A percentile compares a stretch with the other conserved stretches of the same genome.
phyloP scores from a whole-genome alignment of 2,888 invertebrate genomes.

The Oscheius myriophilus region DNA sequence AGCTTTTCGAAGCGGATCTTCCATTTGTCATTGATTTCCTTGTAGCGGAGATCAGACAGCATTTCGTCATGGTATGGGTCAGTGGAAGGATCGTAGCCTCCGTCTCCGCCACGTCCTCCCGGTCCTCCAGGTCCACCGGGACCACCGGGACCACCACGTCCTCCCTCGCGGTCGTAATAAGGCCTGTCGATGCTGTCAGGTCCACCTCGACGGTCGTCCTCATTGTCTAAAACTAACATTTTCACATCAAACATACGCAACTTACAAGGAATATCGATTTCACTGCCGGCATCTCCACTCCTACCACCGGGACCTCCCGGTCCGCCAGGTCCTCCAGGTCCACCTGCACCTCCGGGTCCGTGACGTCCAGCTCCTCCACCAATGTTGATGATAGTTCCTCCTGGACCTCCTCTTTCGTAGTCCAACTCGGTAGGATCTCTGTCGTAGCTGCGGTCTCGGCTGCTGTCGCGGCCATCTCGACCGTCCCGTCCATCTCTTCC shows the following conservation, averaged over 20 bases:
- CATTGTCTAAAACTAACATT: slow-evolving; percentile 9
- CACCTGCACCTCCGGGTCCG: slow-evolving; percentile 3
- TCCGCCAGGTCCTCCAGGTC: slow-evolving; percentile 19
- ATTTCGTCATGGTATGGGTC: slow-evolving; percentile 62
- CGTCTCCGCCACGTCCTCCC: slow-evolving; percentile 27
- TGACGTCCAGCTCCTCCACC: background rate
- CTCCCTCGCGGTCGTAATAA: too few relatives aligned
- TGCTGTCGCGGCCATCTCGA: slow-evolving; percentile 29
- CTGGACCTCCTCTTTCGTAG: slow-evolving; percentile 13
- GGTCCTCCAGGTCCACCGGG: slow-evolving; percentile 4
- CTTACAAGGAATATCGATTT: slow-evolving; percentile 39
- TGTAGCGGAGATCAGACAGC: slow-evolving; percentile 44
- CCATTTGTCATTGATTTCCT: slow-evolving; percentile 68
- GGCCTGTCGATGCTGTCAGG: too few relatives aligned
- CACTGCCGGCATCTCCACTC: slow-evolving; percentile 24
- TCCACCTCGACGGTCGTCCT: slow-evolving; percentile 24
- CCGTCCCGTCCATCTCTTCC: slow-evolving; percentile 47
- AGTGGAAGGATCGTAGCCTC: slow-evolving; percentile 25
- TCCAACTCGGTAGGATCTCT: too few relatives aligned
- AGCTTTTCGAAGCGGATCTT: slow-evolving; percentile 64
- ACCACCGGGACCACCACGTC: slow-evolving; percentile 3
- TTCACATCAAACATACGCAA: slow-evolving; percentile 28
- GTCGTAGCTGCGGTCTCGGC: too few relatives aligned
- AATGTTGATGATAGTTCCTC: slow-evolving; percentile 10
- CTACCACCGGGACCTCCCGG: slow-evolving; percentile 13